Percentiles rank a stretch among this genome's conserved stretches.
These are phyloP conservation scores for Cirrhinus molitorella DNA, from an alignment of 2,797 vertebrate species.

Conservation along the genomic window DNA sequence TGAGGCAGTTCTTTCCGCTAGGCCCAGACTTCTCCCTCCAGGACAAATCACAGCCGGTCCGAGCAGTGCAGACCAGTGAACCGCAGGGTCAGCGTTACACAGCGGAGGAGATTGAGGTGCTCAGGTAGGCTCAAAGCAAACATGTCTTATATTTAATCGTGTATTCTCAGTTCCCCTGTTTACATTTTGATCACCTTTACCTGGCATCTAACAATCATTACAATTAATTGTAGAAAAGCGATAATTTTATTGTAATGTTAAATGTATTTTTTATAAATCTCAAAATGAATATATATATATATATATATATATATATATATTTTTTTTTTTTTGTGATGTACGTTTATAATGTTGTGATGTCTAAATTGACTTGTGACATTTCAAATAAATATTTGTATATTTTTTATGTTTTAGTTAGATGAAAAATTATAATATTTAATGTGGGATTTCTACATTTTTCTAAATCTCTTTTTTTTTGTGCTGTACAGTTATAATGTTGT, in stretches of 20 bases:
- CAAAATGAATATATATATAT: background rate
- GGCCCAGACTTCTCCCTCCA: constrained; percentile 89
- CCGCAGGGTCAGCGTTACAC: constrained; percentile 92
- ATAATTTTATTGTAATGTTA: background rate
- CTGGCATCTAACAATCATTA: background rate
- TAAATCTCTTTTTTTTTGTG: no score
- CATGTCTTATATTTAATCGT: background rate
- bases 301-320: no score
- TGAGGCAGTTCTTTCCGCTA: constrained; percentile 88
- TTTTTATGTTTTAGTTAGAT: background rate
- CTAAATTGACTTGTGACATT: background rate
- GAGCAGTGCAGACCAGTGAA: constrained; percentile 88
- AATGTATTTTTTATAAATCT: background rate
- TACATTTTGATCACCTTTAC: background rate
- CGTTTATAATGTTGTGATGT: background rate
- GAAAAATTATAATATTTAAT: background rate
- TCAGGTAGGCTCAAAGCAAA: constrained; percentile 80
- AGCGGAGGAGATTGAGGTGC: constrained; percentile 94
- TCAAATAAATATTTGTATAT: background rate
- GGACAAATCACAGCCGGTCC: constrained; percentile 85
- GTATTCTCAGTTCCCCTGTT: background rate
- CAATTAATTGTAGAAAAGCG: background rate
- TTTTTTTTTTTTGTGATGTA: background rate
- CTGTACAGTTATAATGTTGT: no score
- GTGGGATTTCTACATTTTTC: no score